Base-by-base conservation (phyloP, 1,140 invertebrate genomes). In the Micrasema minimum region DNA sequence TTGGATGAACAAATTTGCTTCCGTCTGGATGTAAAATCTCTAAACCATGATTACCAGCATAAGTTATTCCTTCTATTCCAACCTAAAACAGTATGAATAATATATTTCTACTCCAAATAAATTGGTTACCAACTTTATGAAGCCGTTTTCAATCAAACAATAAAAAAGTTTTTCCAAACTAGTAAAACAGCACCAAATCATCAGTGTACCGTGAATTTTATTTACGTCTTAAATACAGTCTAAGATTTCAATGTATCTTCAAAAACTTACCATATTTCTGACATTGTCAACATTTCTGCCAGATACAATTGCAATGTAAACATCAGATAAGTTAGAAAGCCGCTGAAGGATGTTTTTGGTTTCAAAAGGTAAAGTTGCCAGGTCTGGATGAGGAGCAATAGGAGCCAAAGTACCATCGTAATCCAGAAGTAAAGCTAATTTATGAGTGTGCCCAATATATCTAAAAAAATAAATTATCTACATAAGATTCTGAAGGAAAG, bases 371-470 rank as follows among this genome's bases (percentile, higher is more conserved):
- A 96, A 83, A 5, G 90, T 90, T 22, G 95, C 95, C 37, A 96
- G 82, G 82, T 96, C 93, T 0, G 94, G 95, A 83, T 96, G 94
- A 0, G 93, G 92, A 0, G 93, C 93, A 75, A 96, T 92, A 0
- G 94, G 93, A 0, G 94, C 92, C 68, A 96, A 79, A 0, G 95
- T 96, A 16, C 94, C 95, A 77, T 96, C 95, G 79, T 96, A 96
- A 82, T 96, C 94, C 72, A 96, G 80, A 1, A 96, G 82, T 2
- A 96, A 82, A 0, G 93, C 93, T 74, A 96, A 80, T 80, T 95
- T 95, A 76, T 94, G 90, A 22, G 91, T 91, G 71, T 93, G 90
- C 65, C 93, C 93, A 75, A 96, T 93, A 80, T 95, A 95, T 81
- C 92, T 93, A 78, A 76, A 78, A 76, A 51, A 37, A 64, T 64